These are phyloP conservation scores for Ennomos fuscantarius DNA, from an alignment of 2,888 invertebrate genomes.

Conservation along the genomic window DNA sequence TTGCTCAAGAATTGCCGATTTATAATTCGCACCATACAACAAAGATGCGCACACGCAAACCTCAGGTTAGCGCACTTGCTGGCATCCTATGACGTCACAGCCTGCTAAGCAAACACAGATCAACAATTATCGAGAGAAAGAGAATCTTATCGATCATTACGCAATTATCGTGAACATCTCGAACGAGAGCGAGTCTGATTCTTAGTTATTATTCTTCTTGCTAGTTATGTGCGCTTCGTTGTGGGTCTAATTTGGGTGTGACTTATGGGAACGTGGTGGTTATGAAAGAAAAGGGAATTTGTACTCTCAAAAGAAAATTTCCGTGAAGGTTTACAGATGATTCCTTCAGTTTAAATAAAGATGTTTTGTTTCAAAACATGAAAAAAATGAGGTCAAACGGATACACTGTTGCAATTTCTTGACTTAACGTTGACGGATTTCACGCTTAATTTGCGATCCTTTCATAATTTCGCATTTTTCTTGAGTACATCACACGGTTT, in stretches of 20 bases:
- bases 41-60: constrained; percentile 33
- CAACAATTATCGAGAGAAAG: constrained; percentile 33
- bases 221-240: constrained; percentile 18
- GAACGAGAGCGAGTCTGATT: constrained; percentile 22
- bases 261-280: constrained; percentile 15
- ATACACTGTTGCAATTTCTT: constrained; percentile 18
- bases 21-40: constrained; percentile 17
- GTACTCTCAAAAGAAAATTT: constrained; percentile 6
- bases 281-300: constrained; percentile 14
- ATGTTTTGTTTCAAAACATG: constrained; percentile 13
- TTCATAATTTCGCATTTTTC: constrained; percentile 20
- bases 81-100: constrained; percentile 35
- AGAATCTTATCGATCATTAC: constrained; percentile 29
- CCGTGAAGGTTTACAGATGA: constrained; percentile 18
- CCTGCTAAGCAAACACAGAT: constrained; percentile 25
- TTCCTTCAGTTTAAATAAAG: constrained; percentile 6
- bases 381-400: constrained; percentile 21
- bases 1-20: background rate
- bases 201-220: constrained; percentile 26
- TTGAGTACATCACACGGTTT: background rate
- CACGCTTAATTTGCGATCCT: constrained; percentile 20
- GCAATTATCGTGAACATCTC: constrained; percentile 28
- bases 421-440: constrained; percentile 19
- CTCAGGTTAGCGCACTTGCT: constrained; percentile 43
- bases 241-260: constrained; percentile 16